These are phyloP conservation scores for Drosophila mimica DNA, from an alignment of 2,888 invertebrate genomes.

Conservation along the genomic window DNA sequence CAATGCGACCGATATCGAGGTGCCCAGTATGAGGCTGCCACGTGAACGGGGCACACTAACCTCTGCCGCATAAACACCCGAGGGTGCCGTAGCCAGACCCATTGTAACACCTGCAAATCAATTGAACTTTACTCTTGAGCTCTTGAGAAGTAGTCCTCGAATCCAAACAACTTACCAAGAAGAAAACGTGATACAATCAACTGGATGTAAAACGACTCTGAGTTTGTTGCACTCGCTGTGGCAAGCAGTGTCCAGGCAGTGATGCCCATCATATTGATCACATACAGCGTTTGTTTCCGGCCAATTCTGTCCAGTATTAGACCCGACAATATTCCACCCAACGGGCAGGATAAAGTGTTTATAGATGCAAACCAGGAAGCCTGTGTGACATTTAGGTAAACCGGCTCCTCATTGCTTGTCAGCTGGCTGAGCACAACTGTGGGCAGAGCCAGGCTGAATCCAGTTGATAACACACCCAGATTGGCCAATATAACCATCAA, in stretches of 20 bases:
- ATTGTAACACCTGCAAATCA: constrained; percentile 76
- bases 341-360: constrained; percentile 82
- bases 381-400: constrained; percentile 74
- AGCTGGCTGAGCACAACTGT: constrained; percentile 81
- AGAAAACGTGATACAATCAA: constrained; percentile 83
- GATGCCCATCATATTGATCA: constrained; percentile 81
- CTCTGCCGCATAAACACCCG: constrained; percentile 85
- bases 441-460: constrained; percentile 83
- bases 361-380: constrained; percentile 85
- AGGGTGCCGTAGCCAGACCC: constrained; percentile 83
- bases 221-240: constrained; percentile 70
- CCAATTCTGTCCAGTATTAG: constrained; percentile 83
- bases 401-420: constrained; percentile 68
- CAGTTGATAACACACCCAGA: constrained; percentile 82
- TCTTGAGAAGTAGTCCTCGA: neutral
- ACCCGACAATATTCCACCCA: constrained; percentile 83
- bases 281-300: constrained; percentile 81
- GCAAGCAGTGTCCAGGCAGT: constrained; percentile 83
- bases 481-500: constrained; percentile 83
- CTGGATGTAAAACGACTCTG: constrained; percentile 74
- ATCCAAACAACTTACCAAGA: constrained; percentile 72
- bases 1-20: constrained; percentile 88
- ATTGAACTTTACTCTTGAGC: neutral
- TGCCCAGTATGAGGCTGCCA: constrained; percentile 88
- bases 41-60: constrained; percentile 87